Base-by-base conservation (phyloP, 2,888 invertebrate genomes). In the Drosophila testacea region DNA sequence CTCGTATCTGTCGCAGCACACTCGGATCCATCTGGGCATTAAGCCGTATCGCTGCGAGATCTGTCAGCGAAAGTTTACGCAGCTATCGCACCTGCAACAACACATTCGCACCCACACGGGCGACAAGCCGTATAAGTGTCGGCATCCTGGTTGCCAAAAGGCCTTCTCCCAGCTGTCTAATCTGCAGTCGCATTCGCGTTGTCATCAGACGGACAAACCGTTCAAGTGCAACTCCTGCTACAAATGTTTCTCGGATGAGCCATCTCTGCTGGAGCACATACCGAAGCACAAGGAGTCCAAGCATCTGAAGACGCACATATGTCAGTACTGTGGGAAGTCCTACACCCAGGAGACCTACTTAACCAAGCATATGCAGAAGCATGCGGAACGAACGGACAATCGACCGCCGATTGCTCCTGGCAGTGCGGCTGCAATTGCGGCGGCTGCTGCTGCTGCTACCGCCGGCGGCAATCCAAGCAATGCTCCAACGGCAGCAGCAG, bases 141-240 rank as follows among this genome's bases (percentile, higher is more conserved):
- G 98, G 90, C 98, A 98, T 93, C 97, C 98, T 28, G 98, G 97
- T 82, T 99, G 98, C 94, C 98, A 98, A 93, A 99, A 99, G 94
- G 99, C 99, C 79, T 99, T 99, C 94, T 98, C 98, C 68, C 99
- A 99, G 93, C 95, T 99, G 90, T 98, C 98, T 91, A 99, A 99
- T 94, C 96, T 99, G 83, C 99, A 99, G 94, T 98, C 98, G 92
- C 99, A 99, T 94, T 99, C 99, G 89, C 96, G 99, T 78, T 99
- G 99, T 94, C 99, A 99, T 94, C 99, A 99, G 93, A 98, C 99
- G 75, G 99, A 99, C 94, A 99, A 99, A 92, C 99, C 99, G 38
- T 99, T 98, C 95, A 99, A 99, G 94, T 99, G 99, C 94, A 99
- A 99, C 94, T 98, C 98, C 83, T 99, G 99, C 94, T 99, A 99